Conservation (phyloP, 2,113 vertebrate species). For the Daubentonia madagascariensis region DNA sequence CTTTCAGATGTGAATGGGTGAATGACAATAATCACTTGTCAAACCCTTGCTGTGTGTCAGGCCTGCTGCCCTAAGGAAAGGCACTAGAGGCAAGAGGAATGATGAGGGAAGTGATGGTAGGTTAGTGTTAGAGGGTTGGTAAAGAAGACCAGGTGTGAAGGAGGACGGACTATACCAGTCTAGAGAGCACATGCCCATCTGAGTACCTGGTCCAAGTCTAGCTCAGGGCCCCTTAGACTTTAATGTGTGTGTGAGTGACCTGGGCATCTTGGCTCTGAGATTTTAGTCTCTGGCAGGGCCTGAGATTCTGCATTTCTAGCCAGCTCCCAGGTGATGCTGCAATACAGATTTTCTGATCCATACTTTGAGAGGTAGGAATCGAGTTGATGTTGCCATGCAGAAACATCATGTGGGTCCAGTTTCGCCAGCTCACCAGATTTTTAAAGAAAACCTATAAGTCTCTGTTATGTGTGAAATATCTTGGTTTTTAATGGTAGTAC, state of each 20-base stretch:
- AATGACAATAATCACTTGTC: neutral
- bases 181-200: neutral
- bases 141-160: neutral
- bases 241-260: neutral
- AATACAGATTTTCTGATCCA: neutral
- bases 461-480: neutral
- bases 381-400: neutral
- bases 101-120: neutral
- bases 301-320: neutral
- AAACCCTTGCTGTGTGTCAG: neutral
- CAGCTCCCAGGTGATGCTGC: neutral
- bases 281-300: neutral
- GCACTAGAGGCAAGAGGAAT: neutral
- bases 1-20: neutral
- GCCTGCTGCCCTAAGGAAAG: neutral
- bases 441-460: neutral
- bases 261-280: neutral
- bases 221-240: neutral
- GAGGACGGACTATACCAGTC: neutral
- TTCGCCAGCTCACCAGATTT: neutral
- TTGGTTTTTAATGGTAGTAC: neutral
- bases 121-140: neutral
- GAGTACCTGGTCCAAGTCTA: neutral
- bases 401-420: neutral
- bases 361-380: neutral